phyloP scores from a whole-genome alignment of 92 coral and sea anemone genomes.

The Galaxea fascicularis region DNA sequence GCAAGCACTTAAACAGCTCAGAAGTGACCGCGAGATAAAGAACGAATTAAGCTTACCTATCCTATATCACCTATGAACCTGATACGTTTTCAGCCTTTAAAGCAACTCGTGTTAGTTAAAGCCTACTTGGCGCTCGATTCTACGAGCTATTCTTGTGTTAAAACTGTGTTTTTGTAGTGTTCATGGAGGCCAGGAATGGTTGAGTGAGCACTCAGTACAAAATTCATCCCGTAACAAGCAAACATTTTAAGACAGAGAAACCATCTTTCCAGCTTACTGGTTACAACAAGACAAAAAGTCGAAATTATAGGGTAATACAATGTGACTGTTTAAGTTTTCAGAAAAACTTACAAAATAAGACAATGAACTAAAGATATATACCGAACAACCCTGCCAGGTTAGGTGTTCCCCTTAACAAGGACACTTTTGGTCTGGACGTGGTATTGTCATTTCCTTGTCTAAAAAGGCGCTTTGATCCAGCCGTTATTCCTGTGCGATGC shows the following conservation, averaged over 20 bases:
- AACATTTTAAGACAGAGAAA: not conserved
- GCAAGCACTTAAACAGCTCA: constrained; percentile 7
- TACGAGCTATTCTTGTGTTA: too few relatives aligned
- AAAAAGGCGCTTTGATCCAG: too few relatives aligned
- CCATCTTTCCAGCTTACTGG: not conserved
- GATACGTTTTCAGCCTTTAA: not conserved
- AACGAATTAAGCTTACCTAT: not conserved
- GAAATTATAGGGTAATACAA: too few relatives aligned
- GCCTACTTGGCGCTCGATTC: not conserved
- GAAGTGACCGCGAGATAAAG: not conserved
- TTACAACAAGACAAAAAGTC: too few relatives aligned
- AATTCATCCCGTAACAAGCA: not conserved
- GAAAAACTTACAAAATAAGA: too few relatives aligned
- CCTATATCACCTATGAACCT: not conserved
- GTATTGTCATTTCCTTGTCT: too few relatives aligned
- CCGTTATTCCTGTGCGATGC: too few relatives aligned
- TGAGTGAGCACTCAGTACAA: constrained; percentile 3
- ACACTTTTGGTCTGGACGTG: too few relatives aligned
- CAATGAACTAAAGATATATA: too few relatives aligned
- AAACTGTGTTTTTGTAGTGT: constrained; percentile 8
- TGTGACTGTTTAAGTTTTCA: too few relatives aligned
- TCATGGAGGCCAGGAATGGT: not conserved
- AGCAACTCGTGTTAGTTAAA: not conserved
- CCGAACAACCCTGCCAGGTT: too few relatives aligned
- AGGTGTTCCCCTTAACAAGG: too few relatives aligned